Conservation (phyloP, 2,888 invertebrate species). For the Papilio protenor region DNA sequence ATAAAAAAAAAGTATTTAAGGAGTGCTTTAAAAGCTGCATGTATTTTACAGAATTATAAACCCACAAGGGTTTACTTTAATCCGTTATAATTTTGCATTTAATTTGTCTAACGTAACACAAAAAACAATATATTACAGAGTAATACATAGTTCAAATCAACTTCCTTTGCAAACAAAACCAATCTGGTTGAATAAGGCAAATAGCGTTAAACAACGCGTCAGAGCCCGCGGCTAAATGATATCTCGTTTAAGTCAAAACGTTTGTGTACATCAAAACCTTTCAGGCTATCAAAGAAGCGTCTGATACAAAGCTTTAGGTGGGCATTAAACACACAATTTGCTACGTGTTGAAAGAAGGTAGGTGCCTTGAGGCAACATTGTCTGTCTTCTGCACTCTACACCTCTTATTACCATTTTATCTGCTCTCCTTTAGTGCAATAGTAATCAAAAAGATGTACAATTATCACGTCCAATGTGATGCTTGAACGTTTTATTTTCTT, state of each 20-base stretch:
- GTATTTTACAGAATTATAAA: neutral
- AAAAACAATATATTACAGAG: neutral
- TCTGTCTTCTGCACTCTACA: conserved; percentile 65
- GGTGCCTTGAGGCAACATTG: conserved; percentile 72
- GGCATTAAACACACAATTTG: conserved; percentile 78
- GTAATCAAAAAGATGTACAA: conserved; percentile 74
- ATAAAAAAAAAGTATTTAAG: no score
- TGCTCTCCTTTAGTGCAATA: conserved; percentile 73
- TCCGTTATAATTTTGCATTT: neutral
- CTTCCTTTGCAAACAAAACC: conserved; percentile 42
- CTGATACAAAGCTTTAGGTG: conserved; percentile 71
- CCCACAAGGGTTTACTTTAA: neutral
- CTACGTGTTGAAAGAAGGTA: conserved; percentile 80
- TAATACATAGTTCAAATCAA: neutral
- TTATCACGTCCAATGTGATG: conserved; percentile 70
- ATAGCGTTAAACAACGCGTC: conserved; percentile 54
- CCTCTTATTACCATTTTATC: conserved; percentile 78
- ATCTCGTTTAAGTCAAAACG: conserved; percentile 76
- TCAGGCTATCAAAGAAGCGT: conserved; percentile 66
- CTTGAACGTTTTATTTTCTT: conserved; percentile 59
- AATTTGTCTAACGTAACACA: neutral
- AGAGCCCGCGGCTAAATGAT: conserved; percentile 77
- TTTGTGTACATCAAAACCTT: conserved; percentile 76
- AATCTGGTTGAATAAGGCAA: conserved; percentile 52
- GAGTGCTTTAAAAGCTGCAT: neutral